Conservation (phyloP, 2,797 vertebrate genomes). For the Sarcoramphus papa region DNA sequence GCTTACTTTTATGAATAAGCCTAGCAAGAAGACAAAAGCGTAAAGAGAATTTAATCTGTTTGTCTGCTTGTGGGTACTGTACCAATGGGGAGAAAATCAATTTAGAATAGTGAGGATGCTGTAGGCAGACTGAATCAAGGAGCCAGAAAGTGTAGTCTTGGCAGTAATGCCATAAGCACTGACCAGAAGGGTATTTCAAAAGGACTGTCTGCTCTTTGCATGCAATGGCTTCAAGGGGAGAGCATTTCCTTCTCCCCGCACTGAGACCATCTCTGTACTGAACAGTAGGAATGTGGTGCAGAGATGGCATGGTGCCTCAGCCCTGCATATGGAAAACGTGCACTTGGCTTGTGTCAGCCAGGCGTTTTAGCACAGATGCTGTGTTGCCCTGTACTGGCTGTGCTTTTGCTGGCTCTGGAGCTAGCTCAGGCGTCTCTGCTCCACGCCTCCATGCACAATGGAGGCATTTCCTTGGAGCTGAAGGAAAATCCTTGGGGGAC, state of each 20-base stretch:
- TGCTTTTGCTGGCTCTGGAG: not conserved
- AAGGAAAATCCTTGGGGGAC: not conserved
- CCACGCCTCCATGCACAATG: not conserved
- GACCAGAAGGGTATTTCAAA: not conserved
- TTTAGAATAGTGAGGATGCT: not conserved
- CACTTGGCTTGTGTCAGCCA: not conserved
- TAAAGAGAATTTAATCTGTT: not conserved
- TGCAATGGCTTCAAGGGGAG: not conserved
- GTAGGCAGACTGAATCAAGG: not conserved
- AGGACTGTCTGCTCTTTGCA: not conserved
- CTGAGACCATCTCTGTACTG: not conserved
- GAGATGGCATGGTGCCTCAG: not conserved
- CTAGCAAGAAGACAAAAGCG: not conserved
- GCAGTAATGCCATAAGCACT: not conserved
- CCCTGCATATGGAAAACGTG: not conserved
- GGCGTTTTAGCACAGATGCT: rapidly evolving
- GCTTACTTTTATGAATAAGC: not conserved
- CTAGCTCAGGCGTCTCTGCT: not conserved
- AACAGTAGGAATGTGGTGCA: not conserved
- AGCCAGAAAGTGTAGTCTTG: not conserved
- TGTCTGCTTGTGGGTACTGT: not conserved
- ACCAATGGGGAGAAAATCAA: not conserved
- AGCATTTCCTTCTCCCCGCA: not conserved
- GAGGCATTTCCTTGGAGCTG: not conserved
- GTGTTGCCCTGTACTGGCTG: not conserved